Conservation (phyloP, 2,888 invertebrate species). For the Colletes collaris region DNA sequence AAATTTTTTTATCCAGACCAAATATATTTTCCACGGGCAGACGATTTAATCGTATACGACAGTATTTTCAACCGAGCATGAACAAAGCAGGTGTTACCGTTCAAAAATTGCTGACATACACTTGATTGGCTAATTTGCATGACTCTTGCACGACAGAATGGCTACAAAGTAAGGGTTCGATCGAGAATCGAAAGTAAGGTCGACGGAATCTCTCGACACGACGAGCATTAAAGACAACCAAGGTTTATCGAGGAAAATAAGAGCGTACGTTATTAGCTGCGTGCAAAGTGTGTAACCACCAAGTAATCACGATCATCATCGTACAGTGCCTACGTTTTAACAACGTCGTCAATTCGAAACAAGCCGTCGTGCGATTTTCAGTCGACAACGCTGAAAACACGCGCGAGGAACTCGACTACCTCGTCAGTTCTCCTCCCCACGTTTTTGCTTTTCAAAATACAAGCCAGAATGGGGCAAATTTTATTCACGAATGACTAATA, state of each 20-base stretch:
- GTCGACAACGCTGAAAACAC: not conserved
- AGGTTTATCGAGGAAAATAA: conserved; percentile 13
- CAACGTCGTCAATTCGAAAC: conserved; percentile 12
- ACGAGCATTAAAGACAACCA: conserved; percentile 2
- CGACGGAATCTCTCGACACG: conserved; percentile 2
- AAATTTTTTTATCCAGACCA: too few species aligned
- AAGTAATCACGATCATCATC: conserved; percentile 9
- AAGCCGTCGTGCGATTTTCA: conserved; percentile 7
- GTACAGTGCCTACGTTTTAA: conserved; percentile 16
- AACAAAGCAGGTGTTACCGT: not conserved
- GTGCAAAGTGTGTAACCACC: conserved; percentile 16
- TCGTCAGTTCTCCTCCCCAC: not conserved
- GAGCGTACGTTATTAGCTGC: not conserved
- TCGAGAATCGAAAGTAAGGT: conserved; percentile 5
- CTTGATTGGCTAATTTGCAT: conserved; percentile 15
- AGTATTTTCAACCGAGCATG: not conserved
- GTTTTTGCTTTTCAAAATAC: not conserved
- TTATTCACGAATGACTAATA: too few species aligned
- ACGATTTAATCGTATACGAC: not conserved
- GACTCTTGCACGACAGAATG: not conserved
- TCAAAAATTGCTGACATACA: not conserved
- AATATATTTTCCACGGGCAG: not conserved
- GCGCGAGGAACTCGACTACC: not conserved
- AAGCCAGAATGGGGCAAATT: too few species aligned
- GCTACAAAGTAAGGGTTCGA: conserved; percentile 9